Base-by-base conservation (phyloP, 1,140 invertebrate genomes). In the Paraescarpia echinospica region DNA sequence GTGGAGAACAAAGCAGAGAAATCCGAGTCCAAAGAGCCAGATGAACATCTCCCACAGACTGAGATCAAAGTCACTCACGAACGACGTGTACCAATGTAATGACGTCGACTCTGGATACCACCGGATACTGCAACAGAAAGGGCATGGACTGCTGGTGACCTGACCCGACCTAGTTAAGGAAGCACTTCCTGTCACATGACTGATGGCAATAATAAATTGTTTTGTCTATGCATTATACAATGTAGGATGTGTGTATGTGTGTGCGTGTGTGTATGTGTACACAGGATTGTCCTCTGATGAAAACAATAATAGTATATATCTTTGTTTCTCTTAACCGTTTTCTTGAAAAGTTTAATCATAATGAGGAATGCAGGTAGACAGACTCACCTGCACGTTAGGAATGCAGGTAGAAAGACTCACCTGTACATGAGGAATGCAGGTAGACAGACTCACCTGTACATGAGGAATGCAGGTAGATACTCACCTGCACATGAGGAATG, bases 101-200 rank as follows among this genome's bases (percentile, higher is more conserved):
- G 94, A 95, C 4, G 93, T 94, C 14, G 92, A 89, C 34, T 92
- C 93, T 33, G 94, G 94, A 51, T 94, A 95, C 95, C 95, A 95
- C 35, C 95, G 93, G 27, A 88, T 88, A 59, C 92, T 92, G 22
- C 59, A 77, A 77, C 9, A 77, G 59, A 77, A 77, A 18, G 14
- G 59, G 59, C 31, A 91, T 22, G 0, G 0, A 18, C 48, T 8
- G 59, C 4, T 91, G 35, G 9, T 92, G 14, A 93, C 33, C 18
- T 34, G 88, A 41, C 22, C 33, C 1, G n/a, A n/a, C 27, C 33
- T 89, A 90, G 9, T 92, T 33, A 94, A 90, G 18, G 89, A 48
- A 48, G 90, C 33, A 90, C 33, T 34, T 34, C 33, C 33, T 90
- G 34, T 91, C 34, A 91, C 90, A 27, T 48, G 41, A 91, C 27